These are phyloP conservation scores for Lamprotornis superbus DNA, from an alignment of 2,113 vertebrate genomes.

Conservation along the genomic window DNA sequence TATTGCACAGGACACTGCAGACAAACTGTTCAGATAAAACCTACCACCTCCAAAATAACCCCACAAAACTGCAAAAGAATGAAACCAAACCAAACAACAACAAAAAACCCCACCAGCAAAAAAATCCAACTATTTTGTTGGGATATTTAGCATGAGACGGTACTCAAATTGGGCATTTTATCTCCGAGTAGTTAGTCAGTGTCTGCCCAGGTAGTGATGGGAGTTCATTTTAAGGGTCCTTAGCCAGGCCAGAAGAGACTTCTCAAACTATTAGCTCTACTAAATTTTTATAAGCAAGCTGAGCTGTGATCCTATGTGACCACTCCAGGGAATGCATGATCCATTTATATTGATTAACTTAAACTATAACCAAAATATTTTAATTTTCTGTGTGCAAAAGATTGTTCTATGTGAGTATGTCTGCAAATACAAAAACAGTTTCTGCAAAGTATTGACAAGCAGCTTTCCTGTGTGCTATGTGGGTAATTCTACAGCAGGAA, in stretches of 20 bases:
- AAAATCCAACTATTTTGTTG: background rate
- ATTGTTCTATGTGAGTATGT: background rate
- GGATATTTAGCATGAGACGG: background rate
- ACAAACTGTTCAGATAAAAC: background rate
- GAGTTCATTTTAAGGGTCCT: background rate
- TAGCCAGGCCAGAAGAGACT: background rate
- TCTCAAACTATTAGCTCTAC: background rate
- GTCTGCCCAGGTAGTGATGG: background rate
- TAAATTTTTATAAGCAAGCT: background rate
- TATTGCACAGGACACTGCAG: background rate
- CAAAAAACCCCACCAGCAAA: background rate
- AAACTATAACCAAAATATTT: background rate
- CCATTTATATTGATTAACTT: background rate
- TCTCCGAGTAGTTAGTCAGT: background rate
- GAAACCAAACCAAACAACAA: background rate
- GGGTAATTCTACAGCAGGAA: background rate
- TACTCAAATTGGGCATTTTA: background rate
- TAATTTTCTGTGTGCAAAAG: background rate
- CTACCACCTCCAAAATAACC: rapidly evolving
- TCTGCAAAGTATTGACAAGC: background rate
- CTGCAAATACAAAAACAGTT: background rate
- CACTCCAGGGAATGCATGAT: background rate
- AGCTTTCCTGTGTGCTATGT: background rate
- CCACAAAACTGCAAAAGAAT: background rate
- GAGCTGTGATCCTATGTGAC: background rate